Evolutionary conservation across 53 echinoderm and acorn worm species (phyloP).

Genomic region (Echinometra lucunter): DNA sequence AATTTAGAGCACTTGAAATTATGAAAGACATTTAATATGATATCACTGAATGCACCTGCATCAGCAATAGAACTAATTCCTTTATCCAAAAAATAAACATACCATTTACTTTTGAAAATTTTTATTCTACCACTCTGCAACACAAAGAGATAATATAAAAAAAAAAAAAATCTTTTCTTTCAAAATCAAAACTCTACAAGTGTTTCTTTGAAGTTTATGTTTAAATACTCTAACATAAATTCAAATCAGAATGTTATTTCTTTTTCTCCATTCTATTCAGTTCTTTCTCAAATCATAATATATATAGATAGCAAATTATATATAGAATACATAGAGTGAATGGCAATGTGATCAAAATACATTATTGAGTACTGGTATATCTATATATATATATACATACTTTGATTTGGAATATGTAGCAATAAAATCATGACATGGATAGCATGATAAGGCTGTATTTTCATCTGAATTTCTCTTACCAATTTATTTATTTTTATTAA

Average conservation of each 20-base stretch:
- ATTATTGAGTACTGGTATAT: constrained; percentile 21
- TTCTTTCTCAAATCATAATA: background rate
- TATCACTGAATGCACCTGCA: background rate
- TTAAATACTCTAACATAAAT: background rate
- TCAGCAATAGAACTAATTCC: background rate
- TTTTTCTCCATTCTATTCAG: background rate
- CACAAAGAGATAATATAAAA: background rate
- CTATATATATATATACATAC: background rate
- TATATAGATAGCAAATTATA: background rate
- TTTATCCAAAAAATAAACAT: background rate
- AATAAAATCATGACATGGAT: background rate
- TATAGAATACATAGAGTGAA: background rate
- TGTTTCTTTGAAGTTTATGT: background rate
- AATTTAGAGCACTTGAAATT: background rate
- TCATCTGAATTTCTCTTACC: background rate
- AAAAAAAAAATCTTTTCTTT: background rate
- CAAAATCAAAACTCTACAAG: background rate
- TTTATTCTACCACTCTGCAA: background rate
- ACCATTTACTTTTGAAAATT: background rate
- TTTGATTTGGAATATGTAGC: background rate
- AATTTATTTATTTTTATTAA: background rate
- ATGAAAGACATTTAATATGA: constrained; percentile 37
- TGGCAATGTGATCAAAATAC: background rate
- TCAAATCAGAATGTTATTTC: background rate
- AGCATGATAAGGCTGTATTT: background rate